A percentile compares a stretch with the other conserved stretches of the same genome.
These are phyloP conservation scores for Eurystomus gularis DNA, from an alignment of 2,113 vertebrate species.

Conservation along the genomic window DNA sequence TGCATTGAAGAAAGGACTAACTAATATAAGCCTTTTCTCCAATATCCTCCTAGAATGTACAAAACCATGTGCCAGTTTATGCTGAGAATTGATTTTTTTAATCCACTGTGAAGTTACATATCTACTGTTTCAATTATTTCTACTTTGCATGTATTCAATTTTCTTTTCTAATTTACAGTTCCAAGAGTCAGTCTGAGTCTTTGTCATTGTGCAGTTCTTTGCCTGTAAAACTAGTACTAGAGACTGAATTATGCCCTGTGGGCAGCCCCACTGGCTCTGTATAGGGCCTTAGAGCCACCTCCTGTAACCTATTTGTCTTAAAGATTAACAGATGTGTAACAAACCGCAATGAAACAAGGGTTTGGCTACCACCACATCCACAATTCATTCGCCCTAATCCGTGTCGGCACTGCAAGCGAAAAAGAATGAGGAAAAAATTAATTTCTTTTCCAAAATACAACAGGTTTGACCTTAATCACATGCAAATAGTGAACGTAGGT, in stretches of 20 bases:
- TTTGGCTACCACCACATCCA: background rate
- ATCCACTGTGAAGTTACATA: background rate
- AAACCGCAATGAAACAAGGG: background rate
- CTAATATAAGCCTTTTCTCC: background rate
- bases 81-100: background rate
- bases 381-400: background rate
- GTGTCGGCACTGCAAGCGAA: fast-evolving
- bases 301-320: background rate
- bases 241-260: background rate
- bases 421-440: background rate
- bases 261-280: background rate
- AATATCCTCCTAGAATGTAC: background rate
- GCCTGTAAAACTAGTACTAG: background rate
- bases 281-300: background rate
- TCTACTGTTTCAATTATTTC: constrained; percentile 16
- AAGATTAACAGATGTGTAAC: background rate
- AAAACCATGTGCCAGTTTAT: background rate
- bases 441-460: background rate
- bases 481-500: background rate
- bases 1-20: background rate
- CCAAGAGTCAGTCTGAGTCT: background rate
- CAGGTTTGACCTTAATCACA: background rate
- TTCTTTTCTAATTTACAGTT: constrained; percentile 32
- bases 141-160: background rate
- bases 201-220: background rate